A percentile compares a stretch with the other conserved stretches of the same genome.
Evolutionary conservation across 2,888 invertebrate species (phyloP).

Genomic region (Megamerina dolium): DNA sequence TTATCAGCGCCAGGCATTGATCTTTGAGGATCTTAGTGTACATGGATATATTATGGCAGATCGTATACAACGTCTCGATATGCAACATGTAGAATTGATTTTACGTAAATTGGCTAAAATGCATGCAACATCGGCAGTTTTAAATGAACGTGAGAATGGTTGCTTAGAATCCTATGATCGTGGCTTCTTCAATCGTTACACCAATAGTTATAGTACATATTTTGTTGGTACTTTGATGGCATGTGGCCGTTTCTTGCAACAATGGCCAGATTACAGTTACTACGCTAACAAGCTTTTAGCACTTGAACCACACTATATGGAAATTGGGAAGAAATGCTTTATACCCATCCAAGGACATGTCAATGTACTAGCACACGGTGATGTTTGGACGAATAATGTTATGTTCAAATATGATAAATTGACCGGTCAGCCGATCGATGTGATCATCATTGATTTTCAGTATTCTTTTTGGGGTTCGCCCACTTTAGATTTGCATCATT

Average conservation of each 20-base stretch:
- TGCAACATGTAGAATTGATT: conserved; percentile 46
- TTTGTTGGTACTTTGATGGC: conserved; percentile 38
- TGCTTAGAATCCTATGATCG: conserved; percentile 38
- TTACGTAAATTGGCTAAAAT: conserved; percentile 50
- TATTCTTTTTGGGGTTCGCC: conserved; percentile 47
- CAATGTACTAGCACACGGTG: conserved; percentile 44
- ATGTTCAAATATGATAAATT: conserved; percentile 42
- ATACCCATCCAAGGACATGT: conserved; percentile 31
- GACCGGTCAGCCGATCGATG: conserved; percentile 33
- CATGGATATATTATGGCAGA: conserved; percentile 38
- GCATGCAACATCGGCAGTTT: conserved; percentile 51
- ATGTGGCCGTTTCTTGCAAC: conserved; percentile 35
- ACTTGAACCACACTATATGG: conserved; percentile 39
- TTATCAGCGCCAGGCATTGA: conserved; percentile 31
- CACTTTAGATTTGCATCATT: conserved; percentile 42
- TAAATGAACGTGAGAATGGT: conserved; percentile 41
- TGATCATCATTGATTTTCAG: conserved; percentile 45
- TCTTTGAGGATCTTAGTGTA: conserved; percentile 44
- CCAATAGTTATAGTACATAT: conserved; percentile 38
- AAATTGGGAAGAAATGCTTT: conserved; percentile 39
- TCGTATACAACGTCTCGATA: conserved; percentile 43
- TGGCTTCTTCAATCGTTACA: conserved; percentile 44
- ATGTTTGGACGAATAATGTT: conserved; percentile 46
- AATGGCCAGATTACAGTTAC: conserved; percentile 24
- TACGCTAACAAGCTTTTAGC: conserved; percentile 37